phyloP scores from a whole-genome alignment of 2,888 invertebrate species.

The Congeria kusceri region DNA sequence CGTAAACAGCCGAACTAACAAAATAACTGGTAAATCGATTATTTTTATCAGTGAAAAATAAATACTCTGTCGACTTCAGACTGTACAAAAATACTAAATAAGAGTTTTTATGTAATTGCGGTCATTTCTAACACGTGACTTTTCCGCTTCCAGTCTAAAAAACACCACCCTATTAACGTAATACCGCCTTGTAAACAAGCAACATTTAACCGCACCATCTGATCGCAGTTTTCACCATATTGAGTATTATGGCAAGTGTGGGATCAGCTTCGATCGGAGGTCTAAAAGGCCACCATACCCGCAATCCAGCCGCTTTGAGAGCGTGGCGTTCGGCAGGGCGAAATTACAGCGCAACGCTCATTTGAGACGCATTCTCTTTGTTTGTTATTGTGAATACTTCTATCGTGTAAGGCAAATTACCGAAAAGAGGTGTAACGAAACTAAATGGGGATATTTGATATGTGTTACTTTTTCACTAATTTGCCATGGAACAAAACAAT shows the following conservation, averaged over 20 bases:
- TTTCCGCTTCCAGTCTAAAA: too few species aligned
- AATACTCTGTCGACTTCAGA: too few species aligned
- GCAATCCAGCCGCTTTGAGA: background rate
- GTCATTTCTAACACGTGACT: too few species aligned
- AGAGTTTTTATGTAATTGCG: too few species aligned
- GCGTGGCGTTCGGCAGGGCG: background rate
- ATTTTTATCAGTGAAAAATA: too few species aligned
- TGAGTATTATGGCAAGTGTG: conserved; percentile 5
- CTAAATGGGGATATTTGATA: background rate
- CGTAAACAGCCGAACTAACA: too few species aligned
- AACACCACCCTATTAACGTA: too few species aligned
- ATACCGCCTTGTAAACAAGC: too few species aligned
- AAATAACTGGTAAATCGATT: too few species aligned
- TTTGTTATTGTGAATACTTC: background rate
- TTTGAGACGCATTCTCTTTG: conserved; percentile 5
- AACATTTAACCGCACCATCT: background rate
- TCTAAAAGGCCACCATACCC: too few species aligned
- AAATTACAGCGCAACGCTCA: conserved; percentile 4
- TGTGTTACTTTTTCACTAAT: background rate
- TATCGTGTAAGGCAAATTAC: background rate
- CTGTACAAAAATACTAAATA: too few species aligned
- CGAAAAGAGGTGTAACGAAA: background rate
- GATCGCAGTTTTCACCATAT: background rate
- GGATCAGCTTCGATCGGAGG: background rate
- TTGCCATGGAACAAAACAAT: background rate